These are phyloP conservation scores for Recurvirostra avosetta DNA, from an alignment of 2,113 vertebrate species.

Conservation along the genomic window DNA sequence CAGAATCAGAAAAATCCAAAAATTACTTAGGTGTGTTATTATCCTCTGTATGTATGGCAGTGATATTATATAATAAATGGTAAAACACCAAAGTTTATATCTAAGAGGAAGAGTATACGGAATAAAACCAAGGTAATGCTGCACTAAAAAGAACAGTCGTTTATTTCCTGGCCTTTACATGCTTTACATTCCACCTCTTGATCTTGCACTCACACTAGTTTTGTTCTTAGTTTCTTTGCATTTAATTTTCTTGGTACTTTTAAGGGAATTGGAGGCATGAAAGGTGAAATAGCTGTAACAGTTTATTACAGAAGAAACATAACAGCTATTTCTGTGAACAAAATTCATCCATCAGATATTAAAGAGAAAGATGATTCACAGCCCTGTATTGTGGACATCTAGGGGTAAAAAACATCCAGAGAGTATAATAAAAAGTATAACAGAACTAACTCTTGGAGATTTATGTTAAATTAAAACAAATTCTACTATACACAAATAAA, in stretches of 20 bases:
- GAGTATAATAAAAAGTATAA: background rate
- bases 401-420: background rate
- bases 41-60: fast-evolving
- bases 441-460: background rate
- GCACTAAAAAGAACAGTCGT: background rate
- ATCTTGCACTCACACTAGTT: background rate
- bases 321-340: background rate
- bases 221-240: background rate
- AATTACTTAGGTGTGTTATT: background rate
- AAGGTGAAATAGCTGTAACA: background rate
- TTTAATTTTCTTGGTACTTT: background rate
- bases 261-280: background rate
- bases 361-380: background rate
- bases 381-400: background rate
- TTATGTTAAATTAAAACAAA: background rate
- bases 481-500: background rate
- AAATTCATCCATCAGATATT: background rate
- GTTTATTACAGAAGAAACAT: background rate
- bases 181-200: background rate
- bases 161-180: background rate
- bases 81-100: background rate
- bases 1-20: background rate
- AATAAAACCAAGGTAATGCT: background rate
- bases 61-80: background rate
- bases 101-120: background rate